Evolutionary conservation across 2,113 vertebrate species (phyloP).

Genomic region (Aptenodytes patagonicus): DNA sequence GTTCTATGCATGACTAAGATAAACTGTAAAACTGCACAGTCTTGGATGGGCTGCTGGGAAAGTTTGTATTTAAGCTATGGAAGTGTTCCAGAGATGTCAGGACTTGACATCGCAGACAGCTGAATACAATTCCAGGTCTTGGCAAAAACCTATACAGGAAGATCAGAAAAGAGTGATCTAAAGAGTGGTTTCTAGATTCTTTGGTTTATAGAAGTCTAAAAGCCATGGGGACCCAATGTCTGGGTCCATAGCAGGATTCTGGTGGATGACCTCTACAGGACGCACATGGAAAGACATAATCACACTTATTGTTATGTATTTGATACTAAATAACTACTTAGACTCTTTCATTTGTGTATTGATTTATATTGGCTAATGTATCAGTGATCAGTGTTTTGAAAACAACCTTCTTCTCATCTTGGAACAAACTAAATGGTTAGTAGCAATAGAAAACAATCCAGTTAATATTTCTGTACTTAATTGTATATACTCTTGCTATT

Average conservation of each 20-base stretch:
- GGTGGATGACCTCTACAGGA: neutral
- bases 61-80: neutral
- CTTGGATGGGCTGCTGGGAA: neutral
- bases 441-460: neutral
- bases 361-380: neutral
- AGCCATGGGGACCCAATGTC: neutral
- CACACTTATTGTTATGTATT: neutral
- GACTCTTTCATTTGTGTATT: too few relatives aligned
- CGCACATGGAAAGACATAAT: neutral
- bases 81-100: neutral
- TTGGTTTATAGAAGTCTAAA: neutral
- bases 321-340: neutral
- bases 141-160: neutral
- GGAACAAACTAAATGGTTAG: neutral
- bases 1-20: neutral
- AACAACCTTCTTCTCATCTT: neutral
- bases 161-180: neutral
- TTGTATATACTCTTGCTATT: neutral
- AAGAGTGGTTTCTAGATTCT: neutral
- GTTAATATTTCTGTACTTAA: neutral
- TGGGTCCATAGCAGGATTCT: neutral
- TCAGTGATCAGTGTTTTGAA: neutral
- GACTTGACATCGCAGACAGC: neutral
- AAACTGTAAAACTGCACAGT: neutral
- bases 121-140: neutral